Base-by-base conservation (phyloP, 2,113 vertebrate species). In the Pogonocichla stellata region DNA sequence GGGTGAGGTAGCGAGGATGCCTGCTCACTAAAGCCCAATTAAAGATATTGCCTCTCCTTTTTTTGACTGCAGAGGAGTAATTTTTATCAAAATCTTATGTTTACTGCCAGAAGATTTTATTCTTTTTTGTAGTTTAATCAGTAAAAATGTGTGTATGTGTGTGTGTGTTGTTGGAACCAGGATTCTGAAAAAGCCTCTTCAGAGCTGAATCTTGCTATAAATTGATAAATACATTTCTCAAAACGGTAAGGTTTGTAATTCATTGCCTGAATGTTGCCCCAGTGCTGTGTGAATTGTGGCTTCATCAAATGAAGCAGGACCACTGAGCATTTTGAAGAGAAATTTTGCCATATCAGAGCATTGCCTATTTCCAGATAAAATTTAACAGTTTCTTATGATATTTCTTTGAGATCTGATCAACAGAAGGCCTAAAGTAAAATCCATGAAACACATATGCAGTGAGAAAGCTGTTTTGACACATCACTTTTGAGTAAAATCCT, bases 401-500 rank as follows among this genome's bases (percentile, higher is more conserved):
- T 84, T 71, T 69, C 33, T 70, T 87, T 70, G 66, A 86, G 72
- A 36, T 80, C 9, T 78, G 62, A 69, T 70, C 66, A 93, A 77
- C 60, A 82, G 47, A 83, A 95, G 88, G 72, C 42, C 90, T 80
- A 23, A 91, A 88, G 29, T 43, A 33, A 29, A 88, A 71, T 36
- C 50, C 19, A 12, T 42, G 42, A 70, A 82, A 48, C 40, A 65
- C 29, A 53, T 36, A 72, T 50, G 43, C 45, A 78, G 34, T 34
- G 69, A 71, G 43, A 86, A 92, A 88, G 14, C 36, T 73, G 28
- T 78, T 92, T 91, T 88, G 75, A 83, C 64, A 24, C 12, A 33
- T 40, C 26, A 67, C 26, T 43, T 92, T 45, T 86, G 54, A 72
- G 17, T 38, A 69, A 93, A 93, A 70, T 72, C 47, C 38, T 88